A percentile compares a stretch with the other conserved stretches of the same genome.
These are phyloP conservation scores for Paracentrotus lividus DNA, from an alignment of 53 echinoderm and acorn worm species.

Conservation along the genomic window DNA sequence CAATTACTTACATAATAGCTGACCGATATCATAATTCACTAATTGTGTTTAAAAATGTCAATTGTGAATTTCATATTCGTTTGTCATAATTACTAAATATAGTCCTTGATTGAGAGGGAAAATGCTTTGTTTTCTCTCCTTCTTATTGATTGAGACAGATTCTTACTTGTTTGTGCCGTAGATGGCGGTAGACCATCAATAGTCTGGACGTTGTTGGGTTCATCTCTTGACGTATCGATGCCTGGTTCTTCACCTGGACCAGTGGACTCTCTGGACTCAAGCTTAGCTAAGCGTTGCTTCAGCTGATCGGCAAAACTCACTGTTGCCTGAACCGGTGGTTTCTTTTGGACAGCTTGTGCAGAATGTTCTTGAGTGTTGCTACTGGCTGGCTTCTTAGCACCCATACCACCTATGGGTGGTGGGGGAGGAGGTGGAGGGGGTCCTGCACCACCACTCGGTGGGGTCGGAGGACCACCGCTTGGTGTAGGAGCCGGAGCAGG, in stretches of 20 bases:
- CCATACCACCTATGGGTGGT: conserved; percentile 33
- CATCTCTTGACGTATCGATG: background rate
- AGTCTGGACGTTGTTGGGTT: background rate
- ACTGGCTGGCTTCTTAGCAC: background rate
- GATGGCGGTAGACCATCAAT: conserved; percentile 14
- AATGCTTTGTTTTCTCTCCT: no score
- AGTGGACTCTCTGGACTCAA: background rate
- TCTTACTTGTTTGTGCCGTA: background rate
- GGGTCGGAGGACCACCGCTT: conserved; percentile 37
- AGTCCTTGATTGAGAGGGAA: no score
- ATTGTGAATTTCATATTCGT: no score
- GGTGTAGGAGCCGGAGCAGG: conserved; percentile 43
- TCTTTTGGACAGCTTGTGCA: background rate
- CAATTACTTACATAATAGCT: no score
- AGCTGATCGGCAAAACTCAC: conserved; percentile 52
- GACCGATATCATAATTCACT: no score
- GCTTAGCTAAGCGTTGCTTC: conserved; percentile 30
- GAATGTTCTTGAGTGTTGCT: conserved; percentile 3
- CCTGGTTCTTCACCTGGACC: background rate
- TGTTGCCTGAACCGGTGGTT: conserved; percentile 11
- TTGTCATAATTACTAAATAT: no score
- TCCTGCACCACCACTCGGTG: conserved; percentile 13
- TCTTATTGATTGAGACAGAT: background rate
- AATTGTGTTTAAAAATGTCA: no score
- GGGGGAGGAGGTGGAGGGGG: conserved; percentile 58